Base-by-base conservation (phyloP, 1,140 invertebrate genomes). In the Temnothorax nylanderi region DNA sequence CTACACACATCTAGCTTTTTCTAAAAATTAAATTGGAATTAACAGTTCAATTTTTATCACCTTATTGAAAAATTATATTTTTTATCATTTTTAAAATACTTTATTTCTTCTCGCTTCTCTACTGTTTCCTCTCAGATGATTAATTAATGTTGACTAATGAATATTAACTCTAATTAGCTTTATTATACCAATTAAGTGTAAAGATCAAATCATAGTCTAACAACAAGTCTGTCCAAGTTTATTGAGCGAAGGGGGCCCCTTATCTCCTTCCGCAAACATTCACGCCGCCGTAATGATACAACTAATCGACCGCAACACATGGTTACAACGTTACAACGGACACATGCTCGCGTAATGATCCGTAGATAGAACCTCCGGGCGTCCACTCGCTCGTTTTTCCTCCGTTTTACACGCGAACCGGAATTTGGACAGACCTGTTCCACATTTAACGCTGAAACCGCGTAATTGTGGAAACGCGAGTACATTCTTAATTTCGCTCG, bases 401-500 rank as follows among this genome's bases (percentile, higher is more conserved):
- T 26, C 21, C 21, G 3, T 75, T 41, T 41, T 74, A 11, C 10
- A 26, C 54, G 37, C 21, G 13, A 16, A 21, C 34, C 2, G 11
- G 37, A 58, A 75, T 58, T 60, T 75, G 3, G 54, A 75, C 18
- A 56, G 51, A 13, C 6, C 37, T 16, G 26, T 41, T 18, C 6
- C 18, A n/a, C 34, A 41, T 80, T 54, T 21, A n/a, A 49, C 6
- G 60, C 18, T 21, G 49, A 56, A 80, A 80, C 32, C 60, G 37
- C 37, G 32, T 65, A 34, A 37, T 34, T 72, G 41, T 41, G 37
- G 21, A 56, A 44, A 58, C 41, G 7, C 26, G 80, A 44, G 47
- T 74, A 34, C n/a, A 54, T 84, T 74, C 69, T 74, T 84, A 84
- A 84, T 84, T 75, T 18, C 8, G 65, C 21, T 56, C 54, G 41